These are phyloP conservation scores for Leistus spinibarbis DNA, from an alignment of 2,888 invertebrate species.

Conservation along the genomic window DNA sequence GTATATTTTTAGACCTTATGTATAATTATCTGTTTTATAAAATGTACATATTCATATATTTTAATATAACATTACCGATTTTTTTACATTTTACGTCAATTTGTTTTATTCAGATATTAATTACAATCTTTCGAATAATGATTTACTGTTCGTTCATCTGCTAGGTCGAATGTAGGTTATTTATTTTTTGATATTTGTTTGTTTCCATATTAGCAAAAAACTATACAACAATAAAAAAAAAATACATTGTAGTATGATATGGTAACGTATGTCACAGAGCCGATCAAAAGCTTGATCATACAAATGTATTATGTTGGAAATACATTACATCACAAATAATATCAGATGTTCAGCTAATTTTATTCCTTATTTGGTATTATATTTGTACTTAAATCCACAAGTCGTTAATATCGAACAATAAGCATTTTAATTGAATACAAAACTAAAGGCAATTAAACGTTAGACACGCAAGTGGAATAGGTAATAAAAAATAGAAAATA, in stretches of 20 bases:
- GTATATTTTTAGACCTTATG: constrained; percentile 39
- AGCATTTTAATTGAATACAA: background rate
- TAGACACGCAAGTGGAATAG: background rate
- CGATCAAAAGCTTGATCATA: no score
- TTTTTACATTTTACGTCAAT: constrained; percentile 26
- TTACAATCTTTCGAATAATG: no score
- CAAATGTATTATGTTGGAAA: no score
- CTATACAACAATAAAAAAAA: no score
- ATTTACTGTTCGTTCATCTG: no score
- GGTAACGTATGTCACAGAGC: no score
- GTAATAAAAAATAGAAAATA: background rate
- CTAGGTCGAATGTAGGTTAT: no score
- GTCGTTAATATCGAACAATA: background rate
- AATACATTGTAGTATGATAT: no score
- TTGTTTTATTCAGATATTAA: constrained; percentile 8
- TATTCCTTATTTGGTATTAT: background rate
- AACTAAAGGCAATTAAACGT: background rate
- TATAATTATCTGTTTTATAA: constrained; percentile 39
- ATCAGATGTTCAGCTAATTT: background rate
- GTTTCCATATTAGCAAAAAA: no score
- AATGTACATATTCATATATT: constrained; percentile 40
- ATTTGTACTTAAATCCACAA: background rate
- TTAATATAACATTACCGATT: constrained; percentile 40
- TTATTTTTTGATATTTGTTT: no score
- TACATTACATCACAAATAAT: background rate